Evolutionary conservation across 37 sponge, comb jelly and placozoan species (phyloP).

Genomic region (Ephydatia muelleri): DNA sequence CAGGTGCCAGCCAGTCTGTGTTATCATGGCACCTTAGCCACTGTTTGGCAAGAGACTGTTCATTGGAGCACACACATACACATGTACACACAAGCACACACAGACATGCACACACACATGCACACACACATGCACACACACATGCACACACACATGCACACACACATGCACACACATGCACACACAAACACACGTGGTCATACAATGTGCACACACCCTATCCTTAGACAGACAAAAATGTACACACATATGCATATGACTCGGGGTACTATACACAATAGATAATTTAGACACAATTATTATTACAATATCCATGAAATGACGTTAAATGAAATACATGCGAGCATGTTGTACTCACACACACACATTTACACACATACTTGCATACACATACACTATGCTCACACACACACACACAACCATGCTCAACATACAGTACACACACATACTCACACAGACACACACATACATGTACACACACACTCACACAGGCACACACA

Average conservation of each 20-base stretch:
- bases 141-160: neutral
- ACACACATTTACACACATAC: neutral
- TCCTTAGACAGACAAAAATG: constrained; percentile 12
- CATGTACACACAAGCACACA: neutral
- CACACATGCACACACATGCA: constrained; percentile 3
- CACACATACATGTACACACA: neutral
- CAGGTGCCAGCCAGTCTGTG: neutral
- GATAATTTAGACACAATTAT: too few relatives aligned
- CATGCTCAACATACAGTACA: too few relatives aligned
- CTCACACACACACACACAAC: neutral
- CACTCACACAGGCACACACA: neutral
- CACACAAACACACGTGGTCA: constrained; percentile 1
- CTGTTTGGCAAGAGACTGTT: neutral
- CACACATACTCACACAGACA: neutral
- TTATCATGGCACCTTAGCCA: neutral
- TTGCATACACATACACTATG: neutral
- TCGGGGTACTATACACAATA: too few relatives aligned
- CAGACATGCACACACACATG: neutral
- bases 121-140: constrained; percentile 8
- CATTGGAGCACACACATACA: neutral
- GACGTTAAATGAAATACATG: too few relatives aligned
- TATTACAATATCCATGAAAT: too few relatives aligned
- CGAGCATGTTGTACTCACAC: too few relatives aligned
- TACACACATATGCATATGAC: neutral
- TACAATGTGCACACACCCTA: constrained; percentile 11